Base-by-base conservation (phyloP, 2,113 vertebrate species). In the Shinisaurus crocodilurus region DNA sequence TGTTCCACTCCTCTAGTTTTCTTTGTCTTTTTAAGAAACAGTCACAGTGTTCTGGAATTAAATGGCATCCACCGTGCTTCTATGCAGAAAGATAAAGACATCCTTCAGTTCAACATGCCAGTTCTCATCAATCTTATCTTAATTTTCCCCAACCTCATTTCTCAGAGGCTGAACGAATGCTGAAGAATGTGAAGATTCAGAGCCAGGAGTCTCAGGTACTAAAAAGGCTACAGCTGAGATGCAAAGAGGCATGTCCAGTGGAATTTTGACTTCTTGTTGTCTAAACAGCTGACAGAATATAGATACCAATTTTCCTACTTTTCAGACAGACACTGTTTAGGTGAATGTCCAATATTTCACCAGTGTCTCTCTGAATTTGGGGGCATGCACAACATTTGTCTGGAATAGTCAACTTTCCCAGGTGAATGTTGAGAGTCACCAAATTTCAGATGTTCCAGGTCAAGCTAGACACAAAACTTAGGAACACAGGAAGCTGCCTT, bases 41-140 rank as follows among this genome's bases (percentile, higher is more conserved):
- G 60, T 81, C 88, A 29, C 80, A 91, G 85, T 88, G 91, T 54
- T 75, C 85, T 87, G 60, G 93, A 88, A 40, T 91, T 91, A 92
- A 92, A 88, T 89, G 81, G 77, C n/a, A 94, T 93, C 90, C 57
- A 90, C 43, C 0, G 0, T 88, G 65, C 88, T 92, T 69, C 92
- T 87, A 90, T 91, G 85, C 85, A 91, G 92, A 93, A 32, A 88
- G 93, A 94, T 91, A 94, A 93, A 89, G 87, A 88, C 91, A 89
- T 84, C 89, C 93, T 94, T 95, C 90, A 95, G 57, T 85, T 85
- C 16, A 32, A n/a, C 5, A 8, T 85, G 16, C 18, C 40, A 82
- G 27, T 50, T 23, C 40, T 48, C 57, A 48, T 48, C 40, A 45
- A 43, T 77, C 15, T 50, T 40, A 54, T 65, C 70, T 85, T 90